These are phyloP conservation scores for Microctenopoma lineatum DNA, from an alignment of 2,797 vertebrate genomes.

Conservation along the genomic window DNA sequence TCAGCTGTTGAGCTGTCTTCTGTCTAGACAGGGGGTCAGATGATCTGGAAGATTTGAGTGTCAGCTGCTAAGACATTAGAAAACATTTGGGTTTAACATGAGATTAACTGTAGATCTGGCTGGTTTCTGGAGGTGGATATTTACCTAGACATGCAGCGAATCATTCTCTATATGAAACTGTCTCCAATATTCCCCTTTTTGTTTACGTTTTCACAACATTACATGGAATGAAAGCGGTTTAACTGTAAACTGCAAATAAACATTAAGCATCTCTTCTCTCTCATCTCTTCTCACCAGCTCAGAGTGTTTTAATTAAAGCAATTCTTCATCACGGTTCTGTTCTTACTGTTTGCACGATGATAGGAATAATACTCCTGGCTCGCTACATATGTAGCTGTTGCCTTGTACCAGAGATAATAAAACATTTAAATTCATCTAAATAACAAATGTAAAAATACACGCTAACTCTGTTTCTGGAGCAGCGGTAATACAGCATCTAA, in stretches of 20 bases:
- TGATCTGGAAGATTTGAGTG: conserved; percentile 60
- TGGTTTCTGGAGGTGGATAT: conserved; percentile 12
- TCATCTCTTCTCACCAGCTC: conserved; percentile 9
- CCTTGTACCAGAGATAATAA: conserved; percentile 19
- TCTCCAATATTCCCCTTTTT: not conserved
- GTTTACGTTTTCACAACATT: not conserved
- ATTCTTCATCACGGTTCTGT: conserved; percentile 28
- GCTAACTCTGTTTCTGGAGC: not conserved
- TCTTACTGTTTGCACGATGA: conserved; percentile 13
- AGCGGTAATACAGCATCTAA: not conserved
- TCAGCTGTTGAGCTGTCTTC: conserved; percentile 52
- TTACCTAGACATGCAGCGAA: not conserved
- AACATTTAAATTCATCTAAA: conserved; percentile 12
- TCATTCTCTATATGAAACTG: not conserved
- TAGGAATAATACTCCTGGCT: conserved; percentile 9
- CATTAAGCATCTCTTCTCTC: conserved; percentile 16
- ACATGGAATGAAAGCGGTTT: not conserved
- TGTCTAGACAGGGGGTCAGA: conserved; percentile 65
- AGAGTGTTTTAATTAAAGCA: conserved; percentile 23
- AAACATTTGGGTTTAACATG: conserved; percentile 44
- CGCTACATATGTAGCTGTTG: conserved; percentile 14
- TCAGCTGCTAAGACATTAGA: conserved; percentile 48
- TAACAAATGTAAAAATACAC: conserved; percentile 5
- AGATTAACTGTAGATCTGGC: conserved; percentile 32
- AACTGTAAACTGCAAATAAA: not conserved